Base-by-base conservation (phyloP, 1,140 invertebrate species). In the Gonatopus flavifemur region DNA sequence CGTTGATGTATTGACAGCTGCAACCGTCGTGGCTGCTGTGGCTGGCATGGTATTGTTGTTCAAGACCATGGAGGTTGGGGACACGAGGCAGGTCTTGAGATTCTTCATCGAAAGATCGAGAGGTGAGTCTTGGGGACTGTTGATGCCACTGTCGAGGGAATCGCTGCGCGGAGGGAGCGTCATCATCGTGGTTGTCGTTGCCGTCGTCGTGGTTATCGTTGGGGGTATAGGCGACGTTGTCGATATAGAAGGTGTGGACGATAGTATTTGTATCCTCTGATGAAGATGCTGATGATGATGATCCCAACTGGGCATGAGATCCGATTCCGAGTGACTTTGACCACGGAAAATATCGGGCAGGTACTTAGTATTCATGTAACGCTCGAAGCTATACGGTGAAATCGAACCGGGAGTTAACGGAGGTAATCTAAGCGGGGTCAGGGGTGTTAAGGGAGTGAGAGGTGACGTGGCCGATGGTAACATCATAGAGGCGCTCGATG, bases 161-260 rank as follows among this genome's bases (percentile, higher is more conserved):
- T 89, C 70, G 93, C 82, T 1, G 90, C 93, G 3, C 95, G 76
- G 72, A 95, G 93, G 18, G 95, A 72, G 0, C 93, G 93, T 10
- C 83, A 89, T 43, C 95, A 92, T 69, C 94, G 91, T 0, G 86
- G 81, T 24, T 57, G 62, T 40, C 66, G 49, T 13, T 65, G 39
- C 21, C 57, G 56, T 32, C 71, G 62, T 4, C 55, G 65, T 16
- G 64, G 32, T 3, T 55, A 55, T 16, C 57, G 54, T 1, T 64
- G 56, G 15, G 66, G 51, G 9, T 47, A 64, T 4, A 59, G 45
- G 25, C 62, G 62, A 35, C 55, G 44, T 21, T 51, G 52, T 12
- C 3, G 49, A 49, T 7, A 59, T 52, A 7, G 66, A 39, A 12
- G 61, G 56, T 10, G 62, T 57, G 18, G 66, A 57, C 28, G 46